These are phyloP conservation scores for Oscheius myriophilus DNA, from an alignment of 2,888 invertebrate species.

Conservation along the genomic window DNA sequence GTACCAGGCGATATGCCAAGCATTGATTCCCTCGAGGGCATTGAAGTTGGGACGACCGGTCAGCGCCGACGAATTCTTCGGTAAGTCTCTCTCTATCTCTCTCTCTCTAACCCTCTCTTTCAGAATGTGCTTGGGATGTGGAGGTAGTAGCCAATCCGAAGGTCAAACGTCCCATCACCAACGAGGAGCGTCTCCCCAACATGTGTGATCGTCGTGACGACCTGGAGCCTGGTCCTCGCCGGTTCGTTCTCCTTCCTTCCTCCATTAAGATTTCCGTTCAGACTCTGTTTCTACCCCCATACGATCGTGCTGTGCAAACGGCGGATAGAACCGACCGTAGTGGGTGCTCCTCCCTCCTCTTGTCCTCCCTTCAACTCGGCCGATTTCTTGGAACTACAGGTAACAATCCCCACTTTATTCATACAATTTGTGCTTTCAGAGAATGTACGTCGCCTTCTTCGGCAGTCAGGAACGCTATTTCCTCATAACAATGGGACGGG, in stretches of 20 bases:
- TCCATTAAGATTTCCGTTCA: conserved; percentile 20
- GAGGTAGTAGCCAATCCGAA: conserved; percentile 34
- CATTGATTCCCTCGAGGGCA: conserved; percentile 50
- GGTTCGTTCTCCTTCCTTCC: background rate
- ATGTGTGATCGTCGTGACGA: conserved; percentile 12
- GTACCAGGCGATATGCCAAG: conserved; percentile 45
- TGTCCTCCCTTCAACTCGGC: conserved; percentile 58
- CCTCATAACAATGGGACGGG: conserved; percentile 57
- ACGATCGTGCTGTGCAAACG: conserved; percentile 54
- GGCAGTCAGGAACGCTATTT: conserved; percentile 59
- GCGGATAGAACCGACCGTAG: conserved; percentile 54
- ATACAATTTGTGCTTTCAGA: conserved; percentile 34
- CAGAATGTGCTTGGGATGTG: conserved; percentile 61
- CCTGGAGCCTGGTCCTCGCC: conserved; percentile 14
- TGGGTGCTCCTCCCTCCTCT: conserved; percentile 42
- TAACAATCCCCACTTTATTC: conserved; percentile 18
- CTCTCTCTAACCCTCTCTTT: conserved; percentile 2
- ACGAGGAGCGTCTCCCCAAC: conserved; percentile 10
- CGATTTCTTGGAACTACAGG: conserved; percentile 55
- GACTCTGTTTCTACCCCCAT: conserved; percentile 64
- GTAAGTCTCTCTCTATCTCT: conserved; percentile 21
- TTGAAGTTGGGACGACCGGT: conserved; percentile 56
- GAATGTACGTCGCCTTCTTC: conserved; percentile 52
- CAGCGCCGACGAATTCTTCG: conserved; percentile 56
- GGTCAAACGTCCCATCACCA: conserved; percentile 9